These are phyloP conservation scores for Latheticus oryzae DNA, from an alignment of 2,888 invertebrate genomes.

Conservation along the genomic window DNA sequence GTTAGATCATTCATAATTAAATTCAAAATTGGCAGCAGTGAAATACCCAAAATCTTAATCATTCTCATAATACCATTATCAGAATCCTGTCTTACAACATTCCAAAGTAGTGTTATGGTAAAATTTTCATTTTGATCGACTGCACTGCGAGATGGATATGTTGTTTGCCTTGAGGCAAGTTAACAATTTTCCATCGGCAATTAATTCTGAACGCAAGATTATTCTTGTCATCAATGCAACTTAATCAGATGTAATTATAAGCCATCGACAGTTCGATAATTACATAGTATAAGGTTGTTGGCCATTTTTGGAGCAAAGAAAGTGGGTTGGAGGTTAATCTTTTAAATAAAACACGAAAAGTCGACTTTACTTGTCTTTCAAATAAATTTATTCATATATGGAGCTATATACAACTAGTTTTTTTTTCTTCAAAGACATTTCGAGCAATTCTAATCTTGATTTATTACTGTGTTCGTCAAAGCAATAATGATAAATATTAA, in stretches of 20 bases:
- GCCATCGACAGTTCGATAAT: constrained; percentile 22
- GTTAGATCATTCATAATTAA: too few relatives aligned
- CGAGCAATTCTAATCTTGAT: constrained; percentile 36
- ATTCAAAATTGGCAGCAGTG: constrained; percentile 27
- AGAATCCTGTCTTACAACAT: constrained; percentile 14
- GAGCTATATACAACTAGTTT: constrained; percentile 24
- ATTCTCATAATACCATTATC: too few relatives aligned
- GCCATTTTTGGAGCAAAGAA: not conserved
- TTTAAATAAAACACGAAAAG: too few relatives aligned
- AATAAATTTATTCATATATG: constrained; percentile 33
- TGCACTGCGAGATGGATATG: too few relatives aligned
- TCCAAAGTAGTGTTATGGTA: constrained; percentile 14
- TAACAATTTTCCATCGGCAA: constrained; percentile 14
- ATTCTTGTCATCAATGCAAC: constrained; percentile 27
- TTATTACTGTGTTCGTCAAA: constrained; percentile 28
- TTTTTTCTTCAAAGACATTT: too few relatives aligned
- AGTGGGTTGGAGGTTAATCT: too few relatives aligned
- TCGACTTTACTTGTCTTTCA: too few relatives aligned
- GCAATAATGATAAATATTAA: constrained; percentile 26
- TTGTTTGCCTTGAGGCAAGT: not conserved
- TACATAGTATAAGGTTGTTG: too few relatives aligned
- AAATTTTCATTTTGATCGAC: constrained; percentile 27
- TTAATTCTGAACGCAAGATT: constrained; percentile 23
- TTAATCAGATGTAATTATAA: constrained; percentile 27
- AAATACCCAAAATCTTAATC: too few relatives aligned